Evolutionary conservation across 2,797 vertebrate species (phyloP), one percentile per base, ranked within the genome.

Genomic region (Bradypodion pumilum): DNA sequence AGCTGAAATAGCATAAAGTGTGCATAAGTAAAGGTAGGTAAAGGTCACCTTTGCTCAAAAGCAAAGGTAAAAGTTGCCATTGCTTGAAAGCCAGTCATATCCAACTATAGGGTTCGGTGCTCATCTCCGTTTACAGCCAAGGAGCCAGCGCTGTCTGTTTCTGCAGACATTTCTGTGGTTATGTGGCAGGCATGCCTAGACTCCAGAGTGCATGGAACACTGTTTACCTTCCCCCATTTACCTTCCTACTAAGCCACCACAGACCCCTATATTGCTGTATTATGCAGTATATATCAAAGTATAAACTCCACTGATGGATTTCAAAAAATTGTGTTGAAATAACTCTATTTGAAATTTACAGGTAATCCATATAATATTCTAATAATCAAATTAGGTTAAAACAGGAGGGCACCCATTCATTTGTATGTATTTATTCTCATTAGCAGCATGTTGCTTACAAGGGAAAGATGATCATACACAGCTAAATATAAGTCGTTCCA

Each of bases 401-500:
- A 88, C 8, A n/a, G n/a, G 66, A 35, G 85, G 87, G 85, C 81
- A n/a, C n/a, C n/a, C n/a, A 12, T 69, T 66, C 32, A 74, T 74
- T 85, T 81, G 68, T 82, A 87, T 86, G 85, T 81, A 91, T 91
- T 86, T 90, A 91, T 78, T 86, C 19, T 77, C 87, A 88, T 90
- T 86, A 81, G 81, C 93, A 91, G 90, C 85, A 91, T 72, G 68
- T 91, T 87, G 74, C 73, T 91, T 91, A 80, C 60, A 86, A 87
- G 85, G 89, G 35, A 37, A 92, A 75, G 27, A 74, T 80, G 88
- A 72, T 88, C 91, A 88, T 93, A 94, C 85, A 89, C 72, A 89
- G 89, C 91, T 86, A 94, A 94, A 93, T 86, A 80, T 81, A 85
- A 90, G 88, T 78, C 87, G 90, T 94, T 93, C 79, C 87, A 85